Conservation (phyloP, 2,888 invertebrate genomes). For the Punctoribates punctum region DNA sequence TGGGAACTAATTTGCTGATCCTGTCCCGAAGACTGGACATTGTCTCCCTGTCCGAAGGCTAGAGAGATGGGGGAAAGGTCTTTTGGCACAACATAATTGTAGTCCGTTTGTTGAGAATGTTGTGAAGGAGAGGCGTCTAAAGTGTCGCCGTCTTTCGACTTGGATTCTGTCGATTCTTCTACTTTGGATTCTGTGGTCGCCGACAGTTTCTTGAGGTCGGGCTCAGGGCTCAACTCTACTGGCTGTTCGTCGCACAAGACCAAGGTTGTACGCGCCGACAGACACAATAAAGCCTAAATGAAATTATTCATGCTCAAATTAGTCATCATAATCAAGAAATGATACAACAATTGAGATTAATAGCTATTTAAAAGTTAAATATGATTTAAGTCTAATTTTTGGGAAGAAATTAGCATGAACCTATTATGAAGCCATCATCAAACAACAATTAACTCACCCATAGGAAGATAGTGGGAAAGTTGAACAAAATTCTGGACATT, state of each 20-base stretch:
- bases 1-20: neutral
- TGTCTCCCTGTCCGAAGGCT: neutral
- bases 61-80: neutral
- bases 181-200: neutral
- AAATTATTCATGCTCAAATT: no score
- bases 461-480: no score
- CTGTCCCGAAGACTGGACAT: neutral
- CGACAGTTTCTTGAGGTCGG: neutral
- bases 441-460: no score
- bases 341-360: no score
- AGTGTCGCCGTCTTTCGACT: constrained; percentile 28
- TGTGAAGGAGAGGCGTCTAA: neutral
- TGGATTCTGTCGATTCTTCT: neutral
- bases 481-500: no score
- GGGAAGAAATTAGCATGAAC: no score
- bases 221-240: neutral
- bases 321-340: no score
- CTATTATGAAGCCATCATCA: no score
- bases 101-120: neutral
- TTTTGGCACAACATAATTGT: neutral
- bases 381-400: no score
- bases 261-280: neutral
- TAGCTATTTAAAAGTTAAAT: no score
- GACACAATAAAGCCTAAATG: neutral
- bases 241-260: neutral